Conservation (phyloP, 2,888 invertebrate genomes). For the Sesamia inferens region DNA sequence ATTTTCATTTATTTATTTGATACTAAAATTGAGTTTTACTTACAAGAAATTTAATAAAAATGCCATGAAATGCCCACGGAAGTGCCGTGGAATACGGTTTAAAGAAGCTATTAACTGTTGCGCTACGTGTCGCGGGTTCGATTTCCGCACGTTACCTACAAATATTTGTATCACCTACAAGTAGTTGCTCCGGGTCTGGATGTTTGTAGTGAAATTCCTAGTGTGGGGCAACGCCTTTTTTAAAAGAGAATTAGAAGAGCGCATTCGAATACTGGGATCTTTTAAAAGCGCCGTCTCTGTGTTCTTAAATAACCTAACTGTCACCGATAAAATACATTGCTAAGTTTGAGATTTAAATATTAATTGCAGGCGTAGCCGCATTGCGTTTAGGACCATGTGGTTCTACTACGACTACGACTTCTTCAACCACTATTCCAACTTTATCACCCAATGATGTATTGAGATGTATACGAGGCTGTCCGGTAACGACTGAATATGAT, state of each 20-base stretch:
- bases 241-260: too few species aligned
- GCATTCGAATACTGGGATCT: neutral
- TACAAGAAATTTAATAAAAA: neutral
- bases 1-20: neutral
- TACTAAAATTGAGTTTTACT: neutral
- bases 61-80: too few species aligned
- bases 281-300: too few species aligned
- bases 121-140: too few species aligned
- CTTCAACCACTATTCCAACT: conserved; percentile 19
- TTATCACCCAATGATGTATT: conserved; percentile 13
- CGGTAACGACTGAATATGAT: conserved; percentile 79
- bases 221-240: too few species aligned
- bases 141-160: too few species aligned
- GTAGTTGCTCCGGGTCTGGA: too few species aligned
- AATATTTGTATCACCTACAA: too few species aligned
- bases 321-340: neutral
- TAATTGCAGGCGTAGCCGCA: conserved; percentile 38
- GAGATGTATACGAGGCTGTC: conserved; percentile 72
- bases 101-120: too few species aligned
- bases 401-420: conserved; percentile 4
- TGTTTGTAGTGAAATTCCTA: too few species aligned
- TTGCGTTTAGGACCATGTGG: conserved; percentile 32
- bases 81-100: too few species aligned
- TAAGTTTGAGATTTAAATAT: neutral
- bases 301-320: neutral